Evolutionary conservation across 30 jellyfish, hydroid and myxozoan species (phyloP).

Genomic region (Hydractinia symbiolongicarpus): DNA sequence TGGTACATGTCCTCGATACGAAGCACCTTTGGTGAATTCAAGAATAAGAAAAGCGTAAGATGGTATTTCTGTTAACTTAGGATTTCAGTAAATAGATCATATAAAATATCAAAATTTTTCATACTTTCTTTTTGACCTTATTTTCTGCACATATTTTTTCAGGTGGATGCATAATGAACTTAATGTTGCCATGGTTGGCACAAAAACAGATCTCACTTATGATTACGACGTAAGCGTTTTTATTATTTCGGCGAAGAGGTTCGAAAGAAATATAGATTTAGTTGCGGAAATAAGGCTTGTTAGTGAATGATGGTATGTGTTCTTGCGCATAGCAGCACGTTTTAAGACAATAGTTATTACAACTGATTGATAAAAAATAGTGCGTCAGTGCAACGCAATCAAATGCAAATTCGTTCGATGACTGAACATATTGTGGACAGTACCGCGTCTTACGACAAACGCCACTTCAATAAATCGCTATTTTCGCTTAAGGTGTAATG

Average conservation of each 20-base stretch:
- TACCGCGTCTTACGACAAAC: too few species aligned
- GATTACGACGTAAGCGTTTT: slow-evolving; percentile 60
- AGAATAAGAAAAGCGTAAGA: slow-evolving; percentile 88
- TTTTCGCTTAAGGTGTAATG: too few species aligned
- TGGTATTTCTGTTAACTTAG: background rate
- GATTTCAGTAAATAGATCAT: background rate
- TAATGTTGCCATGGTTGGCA: slow-evolving; percentile 91
- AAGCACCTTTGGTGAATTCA: slow-evolving; percentile 99
- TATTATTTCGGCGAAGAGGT: background rate
- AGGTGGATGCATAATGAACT: slow-evolving; percentile 92
- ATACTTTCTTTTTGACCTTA: background rate
- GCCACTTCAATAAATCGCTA: too few species aligned
- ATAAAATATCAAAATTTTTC: background rate
- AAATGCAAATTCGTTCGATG: too few species aligned
- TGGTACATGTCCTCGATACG: slow-evolving; percentile 96
- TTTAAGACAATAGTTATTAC: too few species aligned
- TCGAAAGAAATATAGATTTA: background rate
- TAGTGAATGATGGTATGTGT: too few species aligned
- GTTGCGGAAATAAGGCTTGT: too few species aligned
- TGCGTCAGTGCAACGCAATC: too few species aligned
- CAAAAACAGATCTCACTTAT: slow-evolving; percentile 77
- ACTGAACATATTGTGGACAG: too few species aligned
- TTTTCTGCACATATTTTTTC: background rate
- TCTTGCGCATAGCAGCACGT: too few species aligned
- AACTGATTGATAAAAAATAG: too few species aligned